Evolutionary conservation across 2,888 invertebrate genomes (phyloP).

Genomic region (Aporophyla lueneburgensis): DNA sequence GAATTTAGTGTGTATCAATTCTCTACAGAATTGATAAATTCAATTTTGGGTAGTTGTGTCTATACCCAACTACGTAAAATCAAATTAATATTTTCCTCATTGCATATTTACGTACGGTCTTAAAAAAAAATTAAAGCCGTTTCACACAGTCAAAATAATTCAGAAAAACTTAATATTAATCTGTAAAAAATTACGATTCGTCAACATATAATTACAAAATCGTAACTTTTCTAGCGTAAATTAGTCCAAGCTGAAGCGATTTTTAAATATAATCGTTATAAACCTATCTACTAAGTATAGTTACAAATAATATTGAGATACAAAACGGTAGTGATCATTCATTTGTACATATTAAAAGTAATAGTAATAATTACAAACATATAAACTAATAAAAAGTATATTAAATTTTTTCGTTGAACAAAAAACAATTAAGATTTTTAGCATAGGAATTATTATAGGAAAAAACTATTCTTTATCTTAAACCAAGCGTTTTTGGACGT

Average conservation of each 20-base stretch:
- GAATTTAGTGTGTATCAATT: no score
- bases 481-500: background rate
- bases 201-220: conserved; percentile 54
- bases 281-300: conserved; percentile 69
- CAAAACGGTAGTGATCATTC: conserved; percentile 67
- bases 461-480: background rate
- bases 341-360: conserved; percentile 66
- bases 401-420: conserved; percentile 45
- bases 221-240: conserved; percentile 54
- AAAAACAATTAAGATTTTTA: conserved; percentile 45
- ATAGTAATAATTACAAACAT: conserved; percentile 54
- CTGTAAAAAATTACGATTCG: conserved; percentile 50
- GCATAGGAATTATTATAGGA: conserved; percentile 50
- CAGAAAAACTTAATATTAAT: conserved; percentile 59
- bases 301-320: conserved; percentile 70
- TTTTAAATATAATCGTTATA: conserved; percentile 60
- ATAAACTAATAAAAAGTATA: conserved; percentile 34
- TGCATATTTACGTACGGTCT: background rate
- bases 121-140: background rate
- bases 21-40: background rate
- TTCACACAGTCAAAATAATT: conserved; percentile 43
- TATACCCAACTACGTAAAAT: background rate
- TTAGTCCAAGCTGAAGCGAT: conserved; percentile 70
- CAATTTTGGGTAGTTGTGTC: background rate
- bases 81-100: background rate